Base-by-base conservation (phyloP, 2,797 vertebrate species). In the Acrossocheilus fasciatus region DNA sequence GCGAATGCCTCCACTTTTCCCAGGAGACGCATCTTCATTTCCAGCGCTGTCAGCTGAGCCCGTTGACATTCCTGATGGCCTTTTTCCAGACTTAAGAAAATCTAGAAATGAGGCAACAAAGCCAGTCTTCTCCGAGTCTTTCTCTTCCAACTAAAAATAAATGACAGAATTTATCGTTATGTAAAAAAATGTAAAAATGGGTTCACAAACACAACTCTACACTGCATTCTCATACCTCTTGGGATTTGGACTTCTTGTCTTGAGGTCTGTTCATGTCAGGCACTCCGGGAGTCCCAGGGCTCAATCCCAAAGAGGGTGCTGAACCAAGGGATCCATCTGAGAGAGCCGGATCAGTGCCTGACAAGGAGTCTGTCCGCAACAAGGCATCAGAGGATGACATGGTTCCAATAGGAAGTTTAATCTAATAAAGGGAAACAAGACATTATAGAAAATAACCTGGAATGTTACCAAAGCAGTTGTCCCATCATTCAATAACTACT, bases 81-180 rank as follows among this genome's bases (percentile, higher is more conserved):
- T 95, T 91, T 98, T 98, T 78, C 97, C 98, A 0, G 97, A 96
- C 89, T 98, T 98, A 30, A 98, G 96, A 89, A 98, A 98, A 92
- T 98, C 97, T 91, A 98, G 91, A 92, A 98, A 98, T 23, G 97
- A 98, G 18, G 97, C 97, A 91, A 98, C 98, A 85, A 98, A 98
- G 23, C 97, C 97, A 0, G 97, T 97, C 89, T 97, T 97, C 91
- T 98, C 97, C 0, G 96, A 97, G 84, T 97, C 96, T 76, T 97
- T 98, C 85, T 98, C 97, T 83, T 98, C 97, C 64, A 96, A 96
- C 95, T 98, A 23, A 62, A 84, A 45, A 57, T 68, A 34, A 77
- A 26, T 34, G 11, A 50, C 8, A 80, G 68, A 77, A 86, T 50
- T 41, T 6, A 54, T 14, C 10, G 34, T 39, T 59, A 80, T 50